Percentiles rank a stretch among this genome's conserved stretches.
Conservation (phyloP, 2,113 vertebrate genomes). For the Gnathonemus longibarbis region DNA sequence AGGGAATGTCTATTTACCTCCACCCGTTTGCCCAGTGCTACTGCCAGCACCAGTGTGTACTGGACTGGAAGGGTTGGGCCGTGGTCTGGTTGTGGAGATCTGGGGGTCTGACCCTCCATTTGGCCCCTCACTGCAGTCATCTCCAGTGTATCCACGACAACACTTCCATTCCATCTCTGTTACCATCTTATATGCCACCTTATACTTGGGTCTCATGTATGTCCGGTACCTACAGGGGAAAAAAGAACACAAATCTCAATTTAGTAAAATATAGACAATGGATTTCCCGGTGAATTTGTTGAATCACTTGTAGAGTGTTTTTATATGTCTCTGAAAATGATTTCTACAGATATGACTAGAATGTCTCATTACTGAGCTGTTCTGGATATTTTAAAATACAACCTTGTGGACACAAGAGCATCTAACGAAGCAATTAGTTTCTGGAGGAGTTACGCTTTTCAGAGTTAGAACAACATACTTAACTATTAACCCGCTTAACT, state of each 20-base stretch:
- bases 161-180: conserved; percentile 91
- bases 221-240: conserved; percentile 73
- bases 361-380: neutral
- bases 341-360: neutral
- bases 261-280: neutral
- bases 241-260: neutral
- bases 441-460: neutral
- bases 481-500: neutral
- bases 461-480: neutral
- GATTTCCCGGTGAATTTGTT: neutral
- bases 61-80: conserved; percentile 54
- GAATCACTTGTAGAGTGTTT: neutral
- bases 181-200: conserved; percentile 80
- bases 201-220: conserved; percentile 82
- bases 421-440: neutral
- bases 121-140: conserved; percentile 67
- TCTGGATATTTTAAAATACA: neutral
- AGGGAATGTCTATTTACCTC: conserved; percentile 27
- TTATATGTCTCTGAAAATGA: neutral
- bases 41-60: conserved; percentile 61
- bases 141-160: conserved; percentile 82
- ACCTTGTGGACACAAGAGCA: neutral
- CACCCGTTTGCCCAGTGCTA: conserved; percentile 63
- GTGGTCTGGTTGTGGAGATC: conserved; percentile 56
- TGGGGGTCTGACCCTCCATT: conserved; percentile 45